These are phyloP conservation scores for Patiria pectinifera DNA, from an alignment of 53 echinoderm and acorn worm species.

Conservation along the genomic window DNA sequence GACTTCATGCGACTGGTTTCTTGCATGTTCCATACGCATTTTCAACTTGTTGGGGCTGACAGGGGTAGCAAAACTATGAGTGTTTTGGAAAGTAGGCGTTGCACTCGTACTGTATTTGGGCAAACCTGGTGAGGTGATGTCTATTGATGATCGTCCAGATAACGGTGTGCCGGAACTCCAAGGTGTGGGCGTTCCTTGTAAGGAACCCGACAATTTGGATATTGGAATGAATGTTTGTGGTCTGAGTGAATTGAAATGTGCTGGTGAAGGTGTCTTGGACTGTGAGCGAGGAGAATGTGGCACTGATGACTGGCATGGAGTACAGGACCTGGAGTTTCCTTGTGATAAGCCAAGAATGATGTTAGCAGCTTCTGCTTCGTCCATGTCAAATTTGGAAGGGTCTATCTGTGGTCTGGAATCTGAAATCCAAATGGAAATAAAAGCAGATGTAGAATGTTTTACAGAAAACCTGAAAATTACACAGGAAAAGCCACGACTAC, in stretches of 20 bases:
- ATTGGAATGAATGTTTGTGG: conserved; percentile 89
- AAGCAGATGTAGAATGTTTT: background rate
- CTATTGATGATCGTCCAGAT: conserved; percentile 90
- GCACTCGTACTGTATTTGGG: conserved; percentile 72
- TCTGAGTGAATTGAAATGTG: conserved; percentile 67
- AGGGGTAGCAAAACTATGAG: conserved; percentile 85
- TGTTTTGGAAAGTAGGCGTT: conserved; percentile 78
- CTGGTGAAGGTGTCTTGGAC: conserved; percentile 85
- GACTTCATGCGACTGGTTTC: conserved; percentile 51
- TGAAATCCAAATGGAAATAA: conserved; percentile 36
- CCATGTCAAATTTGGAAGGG: conserved; percentile 96
- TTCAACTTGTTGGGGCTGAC: conserved; percentile 93
- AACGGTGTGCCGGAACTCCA: conserved; percentile 86
- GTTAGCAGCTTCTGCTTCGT: conserved; percentile 94
- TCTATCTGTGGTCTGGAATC: conserved; percentile 98
- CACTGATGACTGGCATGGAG: conserved; percentile 80
- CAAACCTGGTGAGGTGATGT: conserved; percentile 83
- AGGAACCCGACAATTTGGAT: conserved; percentile 75
- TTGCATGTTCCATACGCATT: conserved; percentile 83
- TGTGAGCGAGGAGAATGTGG: conserved; percentile 89
- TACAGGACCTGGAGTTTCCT: conserved; percentile 91
- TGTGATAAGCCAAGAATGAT: conserved; percentile 83
- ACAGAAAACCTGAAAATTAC: background rate
- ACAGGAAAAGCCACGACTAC: background rate
- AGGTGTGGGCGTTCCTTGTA: conserved; percentile 83